These are phyloP conservation scores for Sebastes matsubarae DNA, from an alignment of 2,797 vertebrate genomes.

Conservation along the genomic window DNA sequence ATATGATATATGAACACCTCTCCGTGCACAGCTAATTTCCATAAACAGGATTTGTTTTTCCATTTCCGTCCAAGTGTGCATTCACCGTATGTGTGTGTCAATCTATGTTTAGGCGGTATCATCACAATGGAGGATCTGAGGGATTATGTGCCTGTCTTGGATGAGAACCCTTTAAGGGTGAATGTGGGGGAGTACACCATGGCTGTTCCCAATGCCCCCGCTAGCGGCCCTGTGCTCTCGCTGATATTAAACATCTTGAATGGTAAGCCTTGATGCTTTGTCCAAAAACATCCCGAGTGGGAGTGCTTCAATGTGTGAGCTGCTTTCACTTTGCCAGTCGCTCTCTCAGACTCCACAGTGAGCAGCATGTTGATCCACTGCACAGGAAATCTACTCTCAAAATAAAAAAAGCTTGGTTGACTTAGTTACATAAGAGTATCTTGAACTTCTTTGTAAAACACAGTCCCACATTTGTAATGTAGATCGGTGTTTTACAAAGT, in stretches of 20 bases:
- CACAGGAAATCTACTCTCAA: slow-evolving; percentile 30
- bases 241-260: slow-evolving; percentile 94
- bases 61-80: slow-evolving; percentile 35
- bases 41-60: slow-evolving; percentile 42
- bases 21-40: slow-evolving; percentile 40
- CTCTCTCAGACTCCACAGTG: slow-evolving; percentile 30
- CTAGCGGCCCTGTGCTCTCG: slow-evolving; percentile 91
- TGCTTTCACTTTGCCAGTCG: slow-evolving; percentile 38
- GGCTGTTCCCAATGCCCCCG: slow-evolving; percentile 86
- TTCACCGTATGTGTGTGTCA: slow-evolving; percentile 42
- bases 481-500: not conserved
- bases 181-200: slow-evolving; percentile 85
- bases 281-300: slow-evolving; percentile 66
- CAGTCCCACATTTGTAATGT: not conserved
- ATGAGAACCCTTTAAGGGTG: slow-evolving; percentile 82
- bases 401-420: slow-evolving; percentile 32
- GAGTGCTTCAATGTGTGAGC: slow-evolving; percentile 52
- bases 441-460: not conserved
- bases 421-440: slow-evolving; percentile 21
- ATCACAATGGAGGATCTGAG: slow-evolving; percentile 89
- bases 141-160: slow-evolving; percentile 83
- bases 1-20: not conserved
- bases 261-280: slow-evolving; percentile 80
- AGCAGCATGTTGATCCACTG: slow-evolving; percentile 25
- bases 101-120: slow-evolving; percentile 87